Evolutionary conservation across 2,888 invertebrate species (phyloP), one percentile per base, ranked within the genome.

Genomic region (Thymelicus sylvestris): DNA sequence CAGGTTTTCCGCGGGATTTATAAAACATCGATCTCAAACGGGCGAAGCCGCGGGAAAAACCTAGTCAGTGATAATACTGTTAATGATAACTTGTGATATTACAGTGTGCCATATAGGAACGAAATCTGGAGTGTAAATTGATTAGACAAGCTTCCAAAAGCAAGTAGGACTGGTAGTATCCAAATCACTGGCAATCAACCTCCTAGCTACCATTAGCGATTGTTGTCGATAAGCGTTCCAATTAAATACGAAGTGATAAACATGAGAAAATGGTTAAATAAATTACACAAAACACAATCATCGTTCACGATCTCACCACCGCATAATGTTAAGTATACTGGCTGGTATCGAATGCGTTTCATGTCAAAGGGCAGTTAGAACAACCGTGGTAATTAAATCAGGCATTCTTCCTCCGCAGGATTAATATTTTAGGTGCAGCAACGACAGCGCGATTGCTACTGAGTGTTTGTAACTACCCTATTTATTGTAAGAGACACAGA

Each of bases 331-430:
- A 69, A 59, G 57, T 69, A 64, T 64, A 69, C 63, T 47, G 13
- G 52, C 72, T 24, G 41, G 62, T 52, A 67, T 72, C 72, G 73
- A 76, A 75, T 79, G 79, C 80, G 77, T 86, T 86, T 84, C 90
- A 84, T 90, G 90, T 82, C 80, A 78, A 82, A 78, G 73, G 78
- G 85, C 84, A 86, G 83, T 90, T 88, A 83, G 79, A 85, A 85
- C 84, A 81, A 84, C 83, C 81, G 83, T 83, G 81, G 83, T 91
- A 90, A 90, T 90, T 89, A 90, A 90, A 89, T 87, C 85, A 85
- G 80, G 82, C 86, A 86, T 88, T 87, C 86, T 87, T 87, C 78
- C 78, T 79, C 83, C 85, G 81, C 86, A 80, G 79, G 78, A 83
- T 87, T 85, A 86, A 87, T 88, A 86, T 87, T 86, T 85, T 79